Base-by-base conservation (phyloP, 2,888 invertebrate species). In the Troglohyphantes excavatus region DNA sequence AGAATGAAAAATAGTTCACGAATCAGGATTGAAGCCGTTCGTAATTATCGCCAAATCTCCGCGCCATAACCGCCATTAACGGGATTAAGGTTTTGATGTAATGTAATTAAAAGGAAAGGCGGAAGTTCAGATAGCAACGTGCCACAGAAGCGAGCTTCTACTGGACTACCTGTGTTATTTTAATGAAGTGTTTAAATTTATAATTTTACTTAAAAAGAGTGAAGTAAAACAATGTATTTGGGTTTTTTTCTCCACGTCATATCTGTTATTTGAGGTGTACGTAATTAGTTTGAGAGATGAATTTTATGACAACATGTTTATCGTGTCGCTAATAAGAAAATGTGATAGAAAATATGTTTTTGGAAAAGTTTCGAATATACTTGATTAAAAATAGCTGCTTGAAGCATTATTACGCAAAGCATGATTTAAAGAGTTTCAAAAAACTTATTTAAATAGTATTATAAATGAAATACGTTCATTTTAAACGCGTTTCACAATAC, bases 61-160 rank as follows among this genome's bases (percentile, higher is more conserved):
- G 7, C 43, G 78, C 27, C 63, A 67, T 13, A n/a, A 43, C 29
- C 21, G 29, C 29, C 65, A 79, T 73, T 87, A 87, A 79, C 27
- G 46, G 63, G 87, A 87, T 87, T 87, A 79, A n/a, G 61, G 13
- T n/a, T 26, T 23, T 79, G 33, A 43, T 46, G 73, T 46, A 81
- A 79, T 65, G 46, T 87, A 79, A 79, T 87, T 87, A 79, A 75
- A 72, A n/a, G n/a, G 23, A 27, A 33, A 13, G 17, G 7, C 27
- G 46, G n/a, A 17, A 7, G n/a, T 75, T 27, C 26, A 46, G 27
- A 23, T 59, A 3, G 59, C 26, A 72, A 78, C 0, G n/a, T n/a
- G 17, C 5, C 0, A 43, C 11, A 65, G 29, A 65, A 78, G 26
- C 2, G 7, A 13, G 33, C n/a, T n/a, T 53, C 17, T 46, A 17